These are phyloP conservation scores for Lepidonotus clava DNA, from an alignment of 2,888 invertebrate species.

Conservation along the genomic window DNA sequence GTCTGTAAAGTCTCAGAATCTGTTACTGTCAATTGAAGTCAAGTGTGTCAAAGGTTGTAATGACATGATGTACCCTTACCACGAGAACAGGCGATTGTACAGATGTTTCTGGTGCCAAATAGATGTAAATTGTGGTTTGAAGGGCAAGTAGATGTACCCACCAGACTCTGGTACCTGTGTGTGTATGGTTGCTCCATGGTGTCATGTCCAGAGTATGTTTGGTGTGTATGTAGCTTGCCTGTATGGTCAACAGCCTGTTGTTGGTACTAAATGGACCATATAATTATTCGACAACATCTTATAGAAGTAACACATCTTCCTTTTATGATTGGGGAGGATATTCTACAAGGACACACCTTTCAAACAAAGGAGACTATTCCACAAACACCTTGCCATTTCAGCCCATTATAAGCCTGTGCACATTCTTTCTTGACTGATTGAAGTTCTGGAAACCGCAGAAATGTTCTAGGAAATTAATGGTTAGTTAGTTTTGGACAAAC, in stretches of 20 bases:
- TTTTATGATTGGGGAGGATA: too few relatives aligned
- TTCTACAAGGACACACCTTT: not conserved
- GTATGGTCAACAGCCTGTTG: too few relatives aligned
- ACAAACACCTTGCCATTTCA: constrained; percentile 15
- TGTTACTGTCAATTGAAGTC: too few relatives aligned
- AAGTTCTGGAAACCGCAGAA: not conserved
- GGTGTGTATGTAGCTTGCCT: too few relatives aligned
- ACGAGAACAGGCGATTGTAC: not conserved
- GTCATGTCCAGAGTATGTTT: too few relatives aligned
- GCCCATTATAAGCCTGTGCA: not conserved
- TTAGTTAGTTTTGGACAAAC: not conserved
- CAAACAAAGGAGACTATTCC: constrained; percentile 13
- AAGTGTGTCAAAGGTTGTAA: not conserved
- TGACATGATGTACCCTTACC: too few relatives aligned
- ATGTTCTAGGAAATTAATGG: not conserved
- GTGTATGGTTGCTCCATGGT: not conserved
- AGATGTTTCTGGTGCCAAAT: constrained; percentile 16
- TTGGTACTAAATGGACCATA: too few relatives aligned
- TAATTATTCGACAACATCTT: too few relatives aligned
- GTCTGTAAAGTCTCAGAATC: too few relatives aligned
- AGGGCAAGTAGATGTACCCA: not conserved
- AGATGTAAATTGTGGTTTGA: constrained; percentile 18
- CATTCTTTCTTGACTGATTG: not conserved
- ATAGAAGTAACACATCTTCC: too few relatives aligned
- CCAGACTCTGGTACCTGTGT: not conserved